phyloP scores from a whole-genome alignment of 1,140 invertebrate species.

The Mylabris phalerata region DNA sequence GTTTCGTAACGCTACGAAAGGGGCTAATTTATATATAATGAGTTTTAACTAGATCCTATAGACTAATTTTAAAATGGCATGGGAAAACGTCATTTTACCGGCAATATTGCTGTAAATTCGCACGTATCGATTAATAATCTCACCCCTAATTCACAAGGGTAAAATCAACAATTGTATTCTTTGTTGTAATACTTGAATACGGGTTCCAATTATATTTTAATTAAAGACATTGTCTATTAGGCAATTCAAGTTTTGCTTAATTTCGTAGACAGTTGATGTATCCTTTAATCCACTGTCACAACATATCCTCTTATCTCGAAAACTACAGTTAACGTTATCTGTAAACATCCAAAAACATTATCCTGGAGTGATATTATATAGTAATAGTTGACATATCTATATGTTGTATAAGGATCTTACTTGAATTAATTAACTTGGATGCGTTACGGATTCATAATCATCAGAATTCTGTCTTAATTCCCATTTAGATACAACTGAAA shows the following conservation, averaged over 20 bases:
- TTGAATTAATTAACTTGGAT: constrained; percentile 9
- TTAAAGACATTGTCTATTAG: constrained; percentile 13
- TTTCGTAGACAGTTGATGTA: constrained; percentile 11
- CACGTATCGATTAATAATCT: no score
- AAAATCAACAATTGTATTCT: no score
- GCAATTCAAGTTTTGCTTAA: not conserved
- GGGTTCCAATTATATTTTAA: constrained; percentile 11
- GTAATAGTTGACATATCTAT: constrained; percentile 13
- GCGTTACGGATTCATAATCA: no score
- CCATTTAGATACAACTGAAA: no score
- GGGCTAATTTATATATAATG: constrained; percentile 15
- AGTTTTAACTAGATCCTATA: not conserved
- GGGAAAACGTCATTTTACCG: constrained; percentile 12
- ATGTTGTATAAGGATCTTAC: not conserved
- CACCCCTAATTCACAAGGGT: no score
- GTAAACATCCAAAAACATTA: constrained; percentile 8
- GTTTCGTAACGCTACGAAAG: not conserved
- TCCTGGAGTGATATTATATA: not conserved
- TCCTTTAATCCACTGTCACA: constrained; percentile 12
- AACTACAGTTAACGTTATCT: not conserved
- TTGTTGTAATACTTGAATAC: no score
- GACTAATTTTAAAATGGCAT: constrained; percentile 14
- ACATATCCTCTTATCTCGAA: not conserved
- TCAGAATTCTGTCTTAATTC: no score
- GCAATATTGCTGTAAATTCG: not conserved